phyloP scores from a whole-genome alignment of 1,140 invertebrate species.

The Halictus rubicundus region DNA sequence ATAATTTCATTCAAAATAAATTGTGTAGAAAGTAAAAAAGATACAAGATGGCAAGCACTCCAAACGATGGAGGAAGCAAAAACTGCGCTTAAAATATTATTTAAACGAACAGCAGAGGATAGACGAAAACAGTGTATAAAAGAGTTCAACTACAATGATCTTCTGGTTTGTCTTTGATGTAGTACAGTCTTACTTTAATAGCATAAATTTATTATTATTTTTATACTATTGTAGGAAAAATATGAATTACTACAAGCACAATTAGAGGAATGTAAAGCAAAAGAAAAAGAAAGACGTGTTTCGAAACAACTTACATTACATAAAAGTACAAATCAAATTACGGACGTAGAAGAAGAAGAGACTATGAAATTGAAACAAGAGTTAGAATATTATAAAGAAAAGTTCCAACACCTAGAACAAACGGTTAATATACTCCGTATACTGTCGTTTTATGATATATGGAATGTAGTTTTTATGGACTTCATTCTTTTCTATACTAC shows the following conservation, averaged over 20 bases:
- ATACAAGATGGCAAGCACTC: constrained; percentile 83
- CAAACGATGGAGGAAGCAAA: constrained; percentile 86
- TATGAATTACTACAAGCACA: constrained; percentile 66
- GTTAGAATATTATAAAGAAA: constrained; percentile 44
- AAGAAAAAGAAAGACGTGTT: constrained; percentile 62
- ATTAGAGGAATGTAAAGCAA: constrained; percentile 77
- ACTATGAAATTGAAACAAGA: constrained; percentile 54
- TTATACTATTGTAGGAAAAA: constrained; percentile 55
- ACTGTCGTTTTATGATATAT: background rate
- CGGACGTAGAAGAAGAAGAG: background rate
- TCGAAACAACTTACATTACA: background rate
- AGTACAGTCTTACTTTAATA: background rate
- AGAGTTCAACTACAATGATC: constrained; percentile 79
- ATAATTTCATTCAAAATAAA: background rate
- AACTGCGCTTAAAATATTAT: constrained; percentile 82
- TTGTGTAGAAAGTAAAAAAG: constrained; percentile 82
- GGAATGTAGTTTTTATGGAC: background rate
- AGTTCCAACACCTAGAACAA: constrained; percentile 31
- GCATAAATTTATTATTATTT: background rate
- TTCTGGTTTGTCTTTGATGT: constrained; percentile 73
- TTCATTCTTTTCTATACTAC: background rate
- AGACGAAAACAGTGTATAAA: constrained; percentile 76
- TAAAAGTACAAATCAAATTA: background rate
- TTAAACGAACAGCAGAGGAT: constrained; percentile 81
- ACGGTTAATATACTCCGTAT: constrained; percentile 26